Base-by-base conservation (phyloP, 2,113 vertebrate species). In the Chascanopsetta lugubris region DNA sequence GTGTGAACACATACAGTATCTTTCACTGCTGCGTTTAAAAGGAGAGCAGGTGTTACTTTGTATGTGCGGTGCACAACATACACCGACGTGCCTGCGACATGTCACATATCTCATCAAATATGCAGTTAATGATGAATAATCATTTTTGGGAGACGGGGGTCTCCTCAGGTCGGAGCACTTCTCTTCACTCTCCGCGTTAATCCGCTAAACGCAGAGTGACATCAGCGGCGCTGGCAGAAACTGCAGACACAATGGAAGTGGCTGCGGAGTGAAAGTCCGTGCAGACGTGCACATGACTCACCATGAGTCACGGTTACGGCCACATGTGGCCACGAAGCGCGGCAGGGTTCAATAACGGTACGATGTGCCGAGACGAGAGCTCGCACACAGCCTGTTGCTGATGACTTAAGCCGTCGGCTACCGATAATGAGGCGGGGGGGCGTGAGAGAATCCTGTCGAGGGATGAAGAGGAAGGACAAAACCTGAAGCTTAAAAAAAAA, bases 151-250 rank as follows among this genome's bases (percentile, higher is more conserved):
- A 11, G 20, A 55, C 6, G 26, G n/a, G n/a, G n/a, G 8, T 21
- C 45, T 50, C 48, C 67, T 71, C 66, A 46, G 47, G 72, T 65
- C 46, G 38, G 27, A 67, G 48, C 65, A 36, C 46, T 32, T 21
- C 50, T 8, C 25, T 27, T 34, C n/a, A 18, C n/a, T 38, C 46
- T 67, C 20, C n/a, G n/a, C n/a, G n/a, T 43, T n/a, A 67, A 20
- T 71, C 32, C 17, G 27, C 61, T 38, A 17, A 80, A 61, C 7
- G 36, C 22, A 55, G 17, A 11, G 13, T 43, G 30, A 46, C 49
- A 45, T 53, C 55, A 62, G 12, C 54, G 40, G 56, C 66, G 50
- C 8, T 49, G 48, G 26, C 10, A 58, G 22, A 8, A 49, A 10
- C 20, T 25, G 30, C 45, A 54, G 40, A 30, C 18, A 2, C n/a